Evolutionary conservation across 2,888 invertebrate species (phyloP).

Genomic region (Heliconius ethilla): DNA sequence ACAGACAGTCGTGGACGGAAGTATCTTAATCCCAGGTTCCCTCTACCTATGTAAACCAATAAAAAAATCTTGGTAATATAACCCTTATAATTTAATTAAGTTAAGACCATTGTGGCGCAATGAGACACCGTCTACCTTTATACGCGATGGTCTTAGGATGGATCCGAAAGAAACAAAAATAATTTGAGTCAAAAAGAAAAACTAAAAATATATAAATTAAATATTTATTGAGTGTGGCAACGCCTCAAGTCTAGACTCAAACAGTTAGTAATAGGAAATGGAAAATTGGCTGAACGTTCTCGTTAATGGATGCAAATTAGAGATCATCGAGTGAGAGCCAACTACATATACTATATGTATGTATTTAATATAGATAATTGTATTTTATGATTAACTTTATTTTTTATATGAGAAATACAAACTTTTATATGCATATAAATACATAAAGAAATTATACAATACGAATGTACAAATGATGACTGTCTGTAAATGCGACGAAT

Average conservation of each 20-base stretch:
- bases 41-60: too few relatives aligned
- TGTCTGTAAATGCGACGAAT: not conserved
- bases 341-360: slow-evolving; percentile 16
- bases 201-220: not conserved
- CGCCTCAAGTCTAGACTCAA: slow-evolving; percentile 44
- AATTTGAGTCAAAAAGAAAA: too few relatives aligned
- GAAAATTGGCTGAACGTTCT: slow-evolving; percentile 46
- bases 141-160: too few relatives aligned
- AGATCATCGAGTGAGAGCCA: slow-evolving; percentile 38
- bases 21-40: too few relatives aligned
- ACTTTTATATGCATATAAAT: not conserved
- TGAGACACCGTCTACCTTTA: too few relatives aligned
- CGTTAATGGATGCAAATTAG: slow-evolving; percentile 48
- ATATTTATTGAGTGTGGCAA: slow-evolving; percentile 23
- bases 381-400: not conserved
- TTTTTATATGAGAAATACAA: not conserved
- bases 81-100: too few relatives aligned
- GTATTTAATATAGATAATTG: slow-evolving; percentile 14
- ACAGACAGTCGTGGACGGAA: too few relatives aligned
- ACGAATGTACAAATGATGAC: not conserved
- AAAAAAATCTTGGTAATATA: too few relatives aligned
- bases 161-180: too few relatives aligned
- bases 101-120: too few relatives aligned
- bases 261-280: slow-evolving; percentile 46
- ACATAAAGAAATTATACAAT: not conserved